These are phyloP conservation scores for Lochmaea crataegi DNA, from an alignment of 2,888 invertebrate genomes.

Conservation along the genomic window DNA sequence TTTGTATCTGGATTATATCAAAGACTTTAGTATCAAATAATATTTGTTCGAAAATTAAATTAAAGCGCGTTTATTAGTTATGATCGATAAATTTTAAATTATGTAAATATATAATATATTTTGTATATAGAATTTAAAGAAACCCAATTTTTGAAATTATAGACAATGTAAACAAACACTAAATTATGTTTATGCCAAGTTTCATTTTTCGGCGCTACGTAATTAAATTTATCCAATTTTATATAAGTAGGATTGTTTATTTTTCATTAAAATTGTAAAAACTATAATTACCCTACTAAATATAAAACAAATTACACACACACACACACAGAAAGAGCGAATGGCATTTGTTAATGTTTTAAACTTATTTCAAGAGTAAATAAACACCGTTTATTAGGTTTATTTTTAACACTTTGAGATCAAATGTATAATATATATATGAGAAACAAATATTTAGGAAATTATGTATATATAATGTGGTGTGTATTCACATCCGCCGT, in stretches of 20 bases:
- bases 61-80: constrained; percentile 28
- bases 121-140: constrained; percentile 3
- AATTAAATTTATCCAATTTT: constrained; percentile 31
- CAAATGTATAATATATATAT: constrained; percentile 51
- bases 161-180: constrained; percentile 16
- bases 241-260: constrained; percentile 34
- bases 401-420: constrained; percentile 50
- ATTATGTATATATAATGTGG: constrained; percentile 55
- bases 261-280: constrained; percentile 37
- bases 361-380: constrained; percentile 60
- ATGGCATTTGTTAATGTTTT: constrained; percentile 48
- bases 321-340: neutral
- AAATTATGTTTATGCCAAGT: constrained; percentile 18
- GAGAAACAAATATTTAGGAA: constrained; percentile 60
- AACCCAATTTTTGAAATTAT: constrained; percentile 6
- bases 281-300: constrained; percentile 39
- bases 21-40: constrained; percentile 35
- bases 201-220: constrained; percentile 8
- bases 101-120: constrained; percentile 12
- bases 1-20: constrained; percentile 7
- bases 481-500: constrained; percentile 58
- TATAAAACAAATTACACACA: constrained; percentile 40
- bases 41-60: constrained; percentile 39
- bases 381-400: constrained; percentile 59
- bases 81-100: constrained; percentile 5